Conservation (phyloP, 2,888 invertebrate species). For the Cremastinae sp. region DNA sequence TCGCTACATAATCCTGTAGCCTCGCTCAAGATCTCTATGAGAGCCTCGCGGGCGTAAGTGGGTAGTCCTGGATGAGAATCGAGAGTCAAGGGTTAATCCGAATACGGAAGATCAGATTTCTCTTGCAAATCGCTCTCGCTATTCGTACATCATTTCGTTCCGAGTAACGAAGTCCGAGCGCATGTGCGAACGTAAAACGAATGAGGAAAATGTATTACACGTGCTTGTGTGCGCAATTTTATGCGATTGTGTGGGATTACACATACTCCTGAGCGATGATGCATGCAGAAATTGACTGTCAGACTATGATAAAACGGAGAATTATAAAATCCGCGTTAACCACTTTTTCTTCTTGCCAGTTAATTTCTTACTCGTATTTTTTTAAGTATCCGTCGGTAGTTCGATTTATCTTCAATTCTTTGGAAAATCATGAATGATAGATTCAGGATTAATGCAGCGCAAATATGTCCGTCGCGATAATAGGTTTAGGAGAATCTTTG, state of each 20-base stretch:
- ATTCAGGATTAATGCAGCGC: no score
- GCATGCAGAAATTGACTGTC: background rate
- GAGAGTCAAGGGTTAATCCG: slow-evolving; percentile 53
- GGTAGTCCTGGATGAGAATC: slow-evolving; percentile 40
- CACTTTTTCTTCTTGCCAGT: no score
- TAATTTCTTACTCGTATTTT: no score
- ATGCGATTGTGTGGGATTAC: background rate
- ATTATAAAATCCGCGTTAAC: no score
- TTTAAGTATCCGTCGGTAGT: no score
- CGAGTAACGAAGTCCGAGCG: background rate
- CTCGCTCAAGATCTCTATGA: slow-evolving; percentile 46
- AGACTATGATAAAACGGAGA: background rate
- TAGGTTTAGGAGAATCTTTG: slow-evolving; percentile 14
- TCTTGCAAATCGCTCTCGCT: slow-evolving; percentile 43
- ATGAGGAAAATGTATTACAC: slow-evolving; percentile 14
- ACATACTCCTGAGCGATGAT: background rate
- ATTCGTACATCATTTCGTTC: slow-evolving; percentile 36
- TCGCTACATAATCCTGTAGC: background rate
- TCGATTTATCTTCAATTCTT: no score
- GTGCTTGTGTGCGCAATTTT: background rate
- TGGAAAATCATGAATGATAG: no score
- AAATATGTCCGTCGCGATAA: slow-evolving; percentile 18
- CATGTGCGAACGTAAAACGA: slow-evolving; percentile 1
- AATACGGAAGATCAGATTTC: slow-evolving; percentile 39
- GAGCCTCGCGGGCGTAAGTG: slow-evolving; percentile 37